Percentiles rank a stretch among this genome's conserved stretches.
phyloP scores from a whole-genome alignment of 1,140 invertebrate species.

The Drosophila biarmipes region DNA sequence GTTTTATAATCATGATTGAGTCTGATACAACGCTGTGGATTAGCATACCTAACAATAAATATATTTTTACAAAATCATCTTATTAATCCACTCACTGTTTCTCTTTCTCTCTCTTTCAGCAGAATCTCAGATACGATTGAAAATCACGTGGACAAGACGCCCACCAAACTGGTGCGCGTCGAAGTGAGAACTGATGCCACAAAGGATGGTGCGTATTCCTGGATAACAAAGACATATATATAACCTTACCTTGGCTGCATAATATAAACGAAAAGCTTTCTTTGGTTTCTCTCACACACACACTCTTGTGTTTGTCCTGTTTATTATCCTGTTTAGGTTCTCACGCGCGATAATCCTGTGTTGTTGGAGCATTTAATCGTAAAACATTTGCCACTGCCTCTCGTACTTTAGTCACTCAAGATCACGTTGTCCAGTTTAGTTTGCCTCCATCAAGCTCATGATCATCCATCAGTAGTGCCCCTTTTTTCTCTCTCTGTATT shows the following conservation, averaged over 20 bases:
- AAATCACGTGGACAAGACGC: slow-evolving; percentile 87
- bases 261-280: slow-evolving; percentile 37
- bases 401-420: slow-evolving; percentile 26
- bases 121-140: slow-evolving; percentile 85
- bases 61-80: not conserved
- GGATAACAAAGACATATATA: not conserved
- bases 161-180: slow-evolving; percentile 89
- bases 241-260: slow-evolving; percentile 13
- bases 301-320: slow-evolving; percentile 52
- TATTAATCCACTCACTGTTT: slow-evolving; percentile 5
- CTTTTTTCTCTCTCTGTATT: slow-evolving; percentile 28
- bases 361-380: slow-evolving; percentile 68
- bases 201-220: slow-evolving; percentile 85
- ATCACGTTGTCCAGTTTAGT: slow-evolving; percentile 33
- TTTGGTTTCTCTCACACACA: slow-evolving; percentile 59
- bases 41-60: not conserved
- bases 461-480: slow-evolving; percentile 21
- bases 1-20: too few species aligned
- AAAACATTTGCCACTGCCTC: slow-evolving; percentile 64
- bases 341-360: slow-evolving; percentile 74
- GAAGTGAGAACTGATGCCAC: slow-evolving; percentile 88
- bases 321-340: slow-evolving; percentile 68
- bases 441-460: slow-evolving; percentile 49
- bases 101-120: slow-evolving; percentile 29
- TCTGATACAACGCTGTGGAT: not conserved